Conservation (phyloP, 2,888 invertebrate species). For the Chorisops tibialis region DNA sequence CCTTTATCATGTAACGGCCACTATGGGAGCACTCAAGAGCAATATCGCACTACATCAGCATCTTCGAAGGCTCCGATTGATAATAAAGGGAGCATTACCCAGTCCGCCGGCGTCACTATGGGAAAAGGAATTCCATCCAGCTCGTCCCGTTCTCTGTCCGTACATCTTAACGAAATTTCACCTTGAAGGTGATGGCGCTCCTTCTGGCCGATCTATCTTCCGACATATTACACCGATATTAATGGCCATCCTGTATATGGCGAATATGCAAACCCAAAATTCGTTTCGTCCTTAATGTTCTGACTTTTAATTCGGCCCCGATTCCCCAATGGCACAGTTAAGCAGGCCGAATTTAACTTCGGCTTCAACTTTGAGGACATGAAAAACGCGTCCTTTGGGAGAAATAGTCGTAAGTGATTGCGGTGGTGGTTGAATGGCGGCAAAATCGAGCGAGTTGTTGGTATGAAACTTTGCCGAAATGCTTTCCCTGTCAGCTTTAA, state of each 20-base stretch:
- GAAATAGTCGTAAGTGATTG: neutral
- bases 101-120: neutral
- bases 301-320: neutral
- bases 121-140: neutral
- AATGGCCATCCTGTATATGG: neutral
- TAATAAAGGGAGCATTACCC: neutral
- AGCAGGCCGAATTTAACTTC: neutral
- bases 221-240: neutral
- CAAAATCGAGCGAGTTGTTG: neutral
- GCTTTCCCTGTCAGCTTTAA: conserved; percentile 1
- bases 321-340: neutral
- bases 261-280: conserved; percentile 13
- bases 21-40: conserved; percentile 4
- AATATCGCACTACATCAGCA: conserved; percentile 16
- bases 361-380: neutral
- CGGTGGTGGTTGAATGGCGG: neutral
- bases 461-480: neutral
- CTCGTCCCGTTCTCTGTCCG: neutral
- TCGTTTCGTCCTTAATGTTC: neutral
- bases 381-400: conserved; percentile 10
- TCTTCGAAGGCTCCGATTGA: neutral
- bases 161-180: neutral
- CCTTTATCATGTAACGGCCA: conserved; percentile 20
- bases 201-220: neutral
- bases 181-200: neutral